phyloP scores from a whole-genome alignment of 2,113 vertebrate genomes.

The Pipra filicauda region DNA sequence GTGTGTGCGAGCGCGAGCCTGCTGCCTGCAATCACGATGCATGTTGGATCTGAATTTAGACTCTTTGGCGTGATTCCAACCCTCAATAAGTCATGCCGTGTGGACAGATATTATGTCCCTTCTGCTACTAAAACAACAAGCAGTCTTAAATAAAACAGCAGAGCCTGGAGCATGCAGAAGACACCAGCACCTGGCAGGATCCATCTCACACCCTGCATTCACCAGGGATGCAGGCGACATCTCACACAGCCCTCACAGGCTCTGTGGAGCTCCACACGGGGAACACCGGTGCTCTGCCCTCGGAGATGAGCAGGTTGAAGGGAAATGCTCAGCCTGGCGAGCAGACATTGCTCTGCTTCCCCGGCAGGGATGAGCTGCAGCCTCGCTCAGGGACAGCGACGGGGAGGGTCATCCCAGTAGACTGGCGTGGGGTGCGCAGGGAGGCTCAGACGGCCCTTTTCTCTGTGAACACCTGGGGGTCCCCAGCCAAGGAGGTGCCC shows the following conservation, averaged over 20 bases:
- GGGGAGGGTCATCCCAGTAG: neutral
- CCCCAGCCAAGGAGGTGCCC: neutral
- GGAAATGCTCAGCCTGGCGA: neutral
- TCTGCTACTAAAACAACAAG: neutral
- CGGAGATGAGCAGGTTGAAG: neutral
- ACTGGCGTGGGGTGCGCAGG: accelerated
- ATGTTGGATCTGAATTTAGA: conserved; percentile 4
- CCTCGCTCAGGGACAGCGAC: neutral
- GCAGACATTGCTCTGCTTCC: neutral
- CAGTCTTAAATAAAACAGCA: neutral
- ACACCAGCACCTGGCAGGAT: neutral
- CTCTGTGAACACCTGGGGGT: neutral
- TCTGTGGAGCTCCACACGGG: neutral
- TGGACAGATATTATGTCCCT: neutral
- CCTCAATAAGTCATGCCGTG: neutral
- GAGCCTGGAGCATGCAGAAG: neutral
- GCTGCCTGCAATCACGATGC: neutral
- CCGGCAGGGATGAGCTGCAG: neutral
- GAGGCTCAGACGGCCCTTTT: neutral
- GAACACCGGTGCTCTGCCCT: neutral
- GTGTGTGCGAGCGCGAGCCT: neutral
- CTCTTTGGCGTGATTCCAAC: neutral
- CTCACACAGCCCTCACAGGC: accelerated
- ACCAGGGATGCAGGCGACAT: neutral
- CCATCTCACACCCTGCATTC: accelerated